A percentile compares a stretch with the other conserved stretches of the same genome.
Conservation (phyloP, 2,797 vertebrate species). For the Eutrigla gurnardus region DNA sequence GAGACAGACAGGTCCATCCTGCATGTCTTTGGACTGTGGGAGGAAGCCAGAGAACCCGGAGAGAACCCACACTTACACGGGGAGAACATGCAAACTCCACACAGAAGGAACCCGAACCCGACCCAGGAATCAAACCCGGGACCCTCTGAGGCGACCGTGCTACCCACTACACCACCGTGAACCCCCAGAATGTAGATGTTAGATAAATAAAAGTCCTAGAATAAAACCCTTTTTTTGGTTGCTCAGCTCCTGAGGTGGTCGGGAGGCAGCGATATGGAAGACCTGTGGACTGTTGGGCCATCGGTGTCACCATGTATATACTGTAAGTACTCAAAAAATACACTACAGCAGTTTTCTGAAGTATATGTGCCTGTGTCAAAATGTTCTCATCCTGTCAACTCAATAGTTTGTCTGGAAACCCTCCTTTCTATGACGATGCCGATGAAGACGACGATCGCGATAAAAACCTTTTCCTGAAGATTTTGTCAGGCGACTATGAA, state of each 20-base stretch:
- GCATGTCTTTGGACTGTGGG: too few species aligned
- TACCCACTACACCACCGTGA: too few species aligned
- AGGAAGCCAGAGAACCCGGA: too few species aligned
- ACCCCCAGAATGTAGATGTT: too few species aligned
- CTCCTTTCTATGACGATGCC: conserved; percentile 96
- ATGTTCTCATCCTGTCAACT: not conserved
- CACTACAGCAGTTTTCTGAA: not conserved
- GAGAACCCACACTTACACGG: too few species aligned
- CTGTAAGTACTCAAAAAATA: conserved; percentile 86
- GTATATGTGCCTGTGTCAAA: not conserved
- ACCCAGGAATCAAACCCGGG: too few species aligned
- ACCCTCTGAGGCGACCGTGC: too few species aligned
- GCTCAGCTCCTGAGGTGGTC: conserved; percentile 95
- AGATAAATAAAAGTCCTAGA: too few species aligned
- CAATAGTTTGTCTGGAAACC: conserved; percentile 94
- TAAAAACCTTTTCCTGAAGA: conserved; percentile 97
- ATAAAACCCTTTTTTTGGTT: not conserved
- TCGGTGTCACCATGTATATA: conserved; percentile 99
- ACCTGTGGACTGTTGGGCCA: conserved; percentile 98
- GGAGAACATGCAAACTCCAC: too few species aligned
- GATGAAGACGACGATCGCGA: conserved; percentile 96
- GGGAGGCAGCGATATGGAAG: conserved; percentile 95
- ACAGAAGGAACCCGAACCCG: too few species aligned
- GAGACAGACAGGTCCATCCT: too few species aligned
- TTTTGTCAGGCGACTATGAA: conserved; percentile 95